A percentile compares a stretch with the other conserved stretches of the same genome.
Evolutionary conservation across 2,113 vertebrate species (phyloP).

Genomic region (Toxotes chatareus): DNA sequence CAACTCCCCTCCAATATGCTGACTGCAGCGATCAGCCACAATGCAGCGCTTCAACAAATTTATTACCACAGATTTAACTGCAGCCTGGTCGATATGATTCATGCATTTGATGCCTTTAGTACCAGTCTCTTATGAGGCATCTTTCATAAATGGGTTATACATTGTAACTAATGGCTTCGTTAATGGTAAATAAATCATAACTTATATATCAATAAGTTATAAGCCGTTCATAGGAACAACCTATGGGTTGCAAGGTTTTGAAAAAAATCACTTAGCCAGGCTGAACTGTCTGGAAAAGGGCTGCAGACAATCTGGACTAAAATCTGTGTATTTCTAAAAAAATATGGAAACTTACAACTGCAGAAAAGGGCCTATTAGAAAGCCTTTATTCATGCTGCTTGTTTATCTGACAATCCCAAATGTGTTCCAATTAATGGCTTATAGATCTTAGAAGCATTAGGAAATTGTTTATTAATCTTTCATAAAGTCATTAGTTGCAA

Average conservation of each 20-base stretch:
- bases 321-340: background rate
- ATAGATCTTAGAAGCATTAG: too few relatives aligned
- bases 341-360: background rate
- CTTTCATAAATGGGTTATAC: background rate
- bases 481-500: background rate
- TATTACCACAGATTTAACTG: slow-evolving; percentile 32
- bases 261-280: background rate
- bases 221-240: background rate
- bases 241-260: background rate
- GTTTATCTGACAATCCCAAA: too few relatives aligned
- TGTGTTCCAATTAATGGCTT: too few relatives aligned
- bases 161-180: background rate
- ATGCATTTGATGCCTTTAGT: background rate
- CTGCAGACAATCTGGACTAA: background rate
- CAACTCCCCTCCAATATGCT: slow-evolving; percentile 71
- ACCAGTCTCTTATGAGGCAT: background rate
- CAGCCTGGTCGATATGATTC: background rate
- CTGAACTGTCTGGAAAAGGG: background rate
- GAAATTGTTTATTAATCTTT: background rate
- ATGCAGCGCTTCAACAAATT: slow-evolving; percentile 11
- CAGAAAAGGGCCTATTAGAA: background rate
- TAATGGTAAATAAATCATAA: slow-evolving; percentile 5
- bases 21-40: slow-evolving; percentile 58
- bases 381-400: background rate
- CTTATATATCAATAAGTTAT: background rate